A percentile compares a stretch with the other conserved stretches of the same genome.
Evolutionary conservation across 2,888 invertebrate genomes (phyloP).

Genomic region (Hipparchia sbordonii): DNA sequence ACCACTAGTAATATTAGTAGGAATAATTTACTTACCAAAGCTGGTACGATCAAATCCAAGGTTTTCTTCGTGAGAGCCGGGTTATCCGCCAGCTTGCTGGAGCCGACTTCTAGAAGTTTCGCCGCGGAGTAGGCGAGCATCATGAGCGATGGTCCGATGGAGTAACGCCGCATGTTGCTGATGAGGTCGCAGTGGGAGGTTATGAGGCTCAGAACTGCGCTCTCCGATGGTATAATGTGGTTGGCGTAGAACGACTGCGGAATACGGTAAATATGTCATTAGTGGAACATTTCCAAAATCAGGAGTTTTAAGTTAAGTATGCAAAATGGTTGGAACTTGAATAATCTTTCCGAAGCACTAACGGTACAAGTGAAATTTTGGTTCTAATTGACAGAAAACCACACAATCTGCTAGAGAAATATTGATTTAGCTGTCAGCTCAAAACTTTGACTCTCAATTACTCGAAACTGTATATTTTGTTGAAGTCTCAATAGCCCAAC

Average conservation of each 20-base stretch:
- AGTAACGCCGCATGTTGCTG: conserved; percentile 67
- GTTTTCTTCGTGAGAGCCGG: conserved; percentile 85
- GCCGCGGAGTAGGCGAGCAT: conserved; percentile 74
- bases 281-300: neutral
- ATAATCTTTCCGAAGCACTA: too few relatives aligned
- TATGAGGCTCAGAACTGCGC: conserved; percentile 90
- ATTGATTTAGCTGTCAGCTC: too few relatives aligned
- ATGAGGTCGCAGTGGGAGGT: conserved; percentile 74
- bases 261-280: conserved; percentile 37
- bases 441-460: too few relatives aligned
- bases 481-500: too few relatives aligned
- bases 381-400: too few relatives aligned
- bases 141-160: conserved; percentile 70
- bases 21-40: conserved; percentile 77
- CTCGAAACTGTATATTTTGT: too few relatives aligned
- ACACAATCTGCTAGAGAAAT: too few relatives aligned
- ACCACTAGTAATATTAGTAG: too few relatives aligned
- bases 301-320: neutral
- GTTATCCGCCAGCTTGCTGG: conserved; percentile 79
- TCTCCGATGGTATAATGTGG: conserved; percentile 92
- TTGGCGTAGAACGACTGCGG: conserved; percentile 86
- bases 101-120: conserved; percentile 70
- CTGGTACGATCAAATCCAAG: conserved; percentile 87
- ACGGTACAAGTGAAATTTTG: too few relatives aligned
- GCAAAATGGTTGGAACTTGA: neutral